These are phyloP conservation scores for Antidorcas marsupialis DNA, from an alignment of 2,113 vertebrate species.

Conservation along the genomic window DNA sequence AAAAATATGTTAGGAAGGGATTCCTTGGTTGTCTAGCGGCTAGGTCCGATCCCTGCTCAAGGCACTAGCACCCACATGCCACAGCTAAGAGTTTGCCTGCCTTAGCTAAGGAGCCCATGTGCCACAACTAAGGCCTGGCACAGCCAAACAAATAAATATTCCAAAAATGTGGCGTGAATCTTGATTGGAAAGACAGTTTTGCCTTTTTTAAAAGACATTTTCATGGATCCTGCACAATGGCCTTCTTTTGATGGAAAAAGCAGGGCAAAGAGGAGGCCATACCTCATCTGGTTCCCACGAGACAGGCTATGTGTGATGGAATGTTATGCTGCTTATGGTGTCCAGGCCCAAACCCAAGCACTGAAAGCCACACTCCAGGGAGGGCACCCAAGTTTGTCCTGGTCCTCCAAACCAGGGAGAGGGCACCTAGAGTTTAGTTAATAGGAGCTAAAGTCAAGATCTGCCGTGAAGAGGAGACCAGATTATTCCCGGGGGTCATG, in stretches of 20 bases:
- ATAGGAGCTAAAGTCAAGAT: neutral
- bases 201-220: neutral
- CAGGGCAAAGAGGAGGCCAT: neutral
- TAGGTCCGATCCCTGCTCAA: neutral
- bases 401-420: neutral
- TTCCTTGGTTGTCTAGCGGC: neutral
- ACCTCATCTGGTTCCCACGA: accelerated
- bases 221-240: no score
- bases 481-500: neutral
- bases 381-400: neutral
- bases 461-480: neutral
- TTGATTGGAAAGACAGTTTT: neutral
- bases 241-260: neutral
- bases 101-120: neutral
- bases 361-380: neutral
- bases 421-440: neutral
- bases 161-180: accelerated
- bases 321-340: no score
- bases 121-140: neutral
- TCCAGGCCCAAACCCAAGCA: neutral
- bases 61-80: neutral
- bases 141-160: neutral
- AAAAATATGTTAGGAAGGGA: neutral
- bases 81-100: neutral
- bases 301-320: neutral